These are phyloP conservation scores for Rhabdomys pumilio DNA, from an alignment of 2,797 vertebrate species.

Conservation along the genomic window DNA sequence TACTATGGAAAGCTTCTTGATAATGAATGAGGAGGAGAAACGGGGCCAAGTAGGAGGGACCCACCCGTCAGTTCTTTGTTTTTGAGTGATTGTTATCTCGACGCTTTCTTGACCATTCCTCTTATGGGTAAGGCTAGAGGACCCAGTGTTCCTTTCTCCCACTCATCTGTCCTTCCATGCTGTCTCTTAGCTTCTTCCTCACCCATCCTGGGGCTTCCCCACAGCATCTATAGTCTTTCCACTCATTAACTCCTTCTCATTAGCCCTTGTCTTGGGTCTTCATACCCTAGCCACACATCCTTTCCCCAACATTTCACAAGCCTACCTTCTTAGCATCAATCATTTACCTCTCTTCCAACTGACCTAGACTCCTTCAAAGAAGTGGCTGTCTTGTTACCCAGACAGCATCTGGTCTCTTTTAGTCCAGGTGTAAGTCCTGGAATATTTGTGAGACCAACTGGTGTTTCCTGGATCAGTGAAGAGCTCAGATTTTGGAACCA, in stretches of 20 bases:
- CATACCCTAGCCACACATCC: background rate
- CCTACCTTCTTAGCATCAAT: background rate
- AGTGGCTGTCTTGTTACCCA: background rate
- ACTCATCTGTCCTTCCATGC: no score
- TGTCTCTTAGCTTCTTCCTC: background rate
- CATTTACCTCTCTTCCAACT: background rate
- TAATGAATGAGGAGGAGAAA: background rate
- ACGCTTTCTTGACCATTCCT: accelerated
- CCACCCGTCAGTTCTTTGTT: background rate
- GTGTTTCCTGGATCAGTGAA: no score
- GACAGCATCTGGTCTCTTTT: background rate
- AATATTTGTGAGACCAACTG: background rate
- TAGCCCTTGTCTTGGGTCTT: accelerated
- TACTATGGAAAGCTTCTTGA: background rate
- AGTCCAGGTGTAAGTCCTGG: background rate
- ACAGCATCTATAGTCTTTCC: background rate
- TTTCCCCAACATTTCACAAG: background rate
- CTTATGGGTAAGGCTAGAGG: background rate
- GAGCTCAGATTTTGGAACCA: background rate
- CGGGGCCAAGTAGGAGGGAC: background rate
- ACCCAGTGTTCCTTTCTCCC: background rate
- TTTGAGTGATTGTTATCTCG: background rate
- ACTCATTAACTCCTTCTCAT: background rate
- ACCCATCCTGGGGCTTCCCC: no score
- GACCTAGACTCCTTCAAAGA: background rate